Evolutionary conservation across 2,888 invertebrate genomes (phyloP), one percentile per base, ranked within the genome.

Genomic region (Octonoba sinensis): DNA sequence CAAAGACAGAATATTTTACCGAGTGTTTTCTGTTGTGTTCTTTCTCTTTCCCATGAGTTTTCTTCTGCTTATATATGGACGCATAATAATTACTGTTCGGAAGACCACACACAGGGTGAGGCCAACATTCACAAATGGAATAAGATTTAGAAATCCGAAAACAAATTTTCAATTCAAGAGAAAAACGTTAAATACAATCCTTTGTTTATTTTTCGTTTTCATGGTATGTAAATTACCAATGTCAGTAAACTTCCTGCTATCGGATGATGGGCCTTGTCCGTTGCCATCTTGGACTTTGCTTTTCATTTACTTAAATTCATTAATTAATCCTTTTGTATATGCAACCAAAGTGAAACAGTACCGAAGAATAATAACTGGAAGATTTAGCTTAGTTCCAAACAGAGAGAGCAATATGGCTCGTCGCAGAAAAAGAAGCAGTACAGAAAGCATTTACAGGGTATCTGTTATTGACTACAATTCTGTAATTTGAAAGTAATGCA

Each of bases 271-370:
- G 3, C 24, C 72, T 16, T 77, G 83, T 22, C 56, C 82, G 2
- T 60, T 71, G 15, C 81, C 86, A 15, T 57, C 75, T 1, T 36
- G 85, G 1, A 51, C 87, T 0, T 27, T 87, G 56, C 85, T 85
- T 69, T 47, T 87, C 46, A 86, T 85, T 4, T 87, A 86, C 51
- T 18, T 86, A 8, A 87, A 87, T 83, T 84, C 86, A 71, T 86
- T 87, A 3, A 57, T 87, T 0, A 87, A 87, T 82, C 87, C 88
- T 11, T 71, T 87, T 16, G 86, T 87, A 8, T 88, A 87, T 71
- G 85, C 84, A 72, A 84, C 85, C 60, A 83, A 87, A 54, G 87
- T 87, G 51, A 85, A 85, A 11, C 87, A 87, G 51, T 88, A 81
- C 56, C 64, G 73, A 69, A 64, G 64, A 65, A 66, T 54, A 8